Evolutionary conservation across 2,888 invertebrate genomes (phyloP), one percentile per base, ranked within the genome.

Genomic region (Rhabditoides inermis): DNA sequence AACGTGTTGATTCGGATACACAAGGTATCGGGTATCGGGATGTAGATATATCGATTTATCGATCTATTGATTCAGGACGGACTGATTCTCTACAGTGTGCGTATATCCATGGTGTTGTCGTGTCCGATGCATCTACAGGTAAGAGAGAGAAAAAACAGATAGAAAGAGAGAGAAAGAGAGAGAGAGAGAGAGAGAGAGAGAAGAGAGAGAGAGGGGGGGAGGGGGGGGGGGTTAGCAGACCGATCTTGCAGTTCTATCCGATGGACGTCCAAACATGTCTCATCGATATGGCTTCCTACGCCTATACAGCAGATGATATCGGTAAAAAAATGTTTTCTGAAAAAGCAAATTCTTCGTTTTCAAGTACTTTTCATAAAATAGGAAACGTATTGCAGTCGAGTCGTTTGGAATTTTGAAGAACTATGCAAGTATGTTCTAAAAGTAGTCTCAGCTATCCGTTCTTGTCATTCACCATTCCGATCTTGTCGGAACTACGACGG

Each of bases 101-200:
- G 94, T 78, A 89, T 94, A 79, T 92, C 94, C 37, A 82, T 94
- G 75, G 90, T 91, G 50, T 83, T 94, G 67, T 88, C 91, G 51
- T 94, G 94, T 77, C 92, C 92, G 56, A 94, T 94, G 94, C 88
- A 91, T 81, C 82, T 94, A 70, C 89, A 90, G 81, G 94, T 86
- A 36, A 35, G 55, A 15, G 12, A 30, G n/a, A n/a, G n/a, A n/a
- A n/a, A n/a, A n/a, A n/a, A n/a, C n/a, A n/a, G n/a, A n/a, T n/a
- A n/a, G n/a, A n/a, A n/a, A n/a, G n/a, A n/a, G n/a, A n/a, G n/a
- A n/a, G n/a, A n/a, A n/a, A n/a, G n/a, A n/a, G 20, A 32, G 7
- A 10, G 32, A 7, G 10, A 32, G 7, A 7, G 15, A 32, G 10
- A 32, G 15, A 32, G 15, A 32, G 15, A 32, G 32, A 10, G 32